These are phyloP conservation scores for Drosophila bipectinata DNA, from an alignment of 1,140 invertebrate species.

Conservation along the genomic window DNA sequence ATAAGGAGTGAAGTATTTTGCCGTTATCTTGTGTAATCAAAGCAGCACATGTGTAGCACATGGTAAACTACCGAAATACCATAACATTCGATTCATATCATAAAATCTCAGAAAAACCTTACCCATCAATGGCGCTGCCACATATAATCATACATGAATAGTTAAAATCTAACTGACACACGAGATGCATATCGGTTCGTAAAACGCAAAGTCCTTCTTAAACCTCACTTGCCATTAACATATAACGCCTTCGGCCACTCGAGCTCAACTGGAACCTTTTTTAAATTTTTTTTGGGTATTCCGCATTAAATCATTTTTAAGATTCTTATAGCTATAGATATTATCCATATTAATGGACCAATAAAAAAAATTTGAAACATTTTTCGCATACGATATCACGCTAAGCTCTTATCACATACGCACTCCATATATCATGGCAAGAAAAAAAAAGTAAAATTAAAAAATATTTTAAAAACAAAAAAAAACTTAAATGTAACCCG, in stretches of 20 bases:
- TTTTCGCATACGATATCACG: constrained; percentile 44
- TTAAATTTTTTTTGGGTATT: background rate
- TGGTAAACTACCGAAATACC: constrained; percentile 18
- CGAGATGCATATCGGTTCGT: constrained; percentile 19
- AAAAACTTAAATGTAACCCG: constrained; percentile 11
- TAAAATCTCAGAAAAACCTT: constrained; percentile 28
- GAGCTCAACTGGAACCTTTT: background rate
- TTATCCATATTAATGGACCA: constrained; percentile 58
- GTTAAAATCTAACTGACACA: background rate
- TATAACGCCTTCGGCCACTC: constrained; percentile 2
- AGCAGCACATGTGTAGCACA: background rate
- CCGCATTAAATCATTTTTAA: background rate
- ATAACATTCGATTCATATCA: constrained; percentile 63
- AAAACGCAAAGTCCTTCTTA: constrained; percentile 2
- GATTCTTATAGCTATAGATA: constrained; percentile 5
- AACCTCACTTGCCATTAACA: constrained; percentile 7
- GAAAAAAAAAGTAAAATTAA: constrained; percentile 35
- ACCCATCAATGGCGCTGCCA: background rate
- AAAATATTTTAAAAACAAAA: constrained; percentile 6
- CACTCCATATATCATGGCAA: constrained; percentile 68
- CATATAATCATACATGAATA: background rate
- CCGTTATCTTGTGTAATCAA: background rate
- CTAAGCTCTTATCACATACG: constrained; percentile 48
- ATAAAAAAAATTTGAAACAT: constrained; percentile 32
- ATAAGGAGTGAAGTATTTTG: no score